These are phyloP conservation scores for Accipiter virgatus DNA, from an alignment of 2,113 vertebrate species.

Conservation along the genomic window DNA sequence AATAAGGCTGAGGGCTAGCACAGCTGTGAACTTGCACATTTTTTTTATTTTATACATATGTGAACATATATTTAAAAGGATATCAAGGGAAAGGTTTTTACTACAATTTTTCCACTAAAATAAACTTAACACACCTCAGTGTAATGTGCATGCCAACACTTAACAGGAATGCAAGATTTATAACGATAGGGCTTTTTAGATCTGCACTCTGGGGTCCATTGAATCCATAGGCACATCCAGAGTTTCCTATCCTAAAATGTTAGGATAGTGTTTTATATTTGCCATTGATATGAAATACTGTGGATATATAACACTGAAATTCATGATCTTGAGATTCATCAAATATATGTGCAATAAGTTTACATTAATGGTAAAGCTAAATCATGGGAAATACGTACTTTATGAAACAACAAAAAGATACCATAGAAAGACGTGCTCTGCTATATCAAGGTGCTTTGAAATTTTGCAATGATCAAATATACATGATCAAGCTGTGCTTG, in stretches of 20 bases:
- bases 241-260: slow-evolving; percentile 68
- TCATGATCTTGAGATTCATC: slow-evolving; percentile 62
- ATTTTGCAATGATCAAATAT: slow-evolving; percentile 78
- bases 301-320: slow-evolving; percentile 31
- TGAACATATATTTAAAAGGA: slow-evolving; percentile 1
- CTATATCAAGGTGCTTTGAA: slow-evolving; percentile 72
- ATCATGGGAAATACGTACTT: slow-evolving; percentile 30
- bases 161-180: slow-evolving; percentile 78
- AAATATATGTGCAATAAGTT: slow-evolving; percentile 59
- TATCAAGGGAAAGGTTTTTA: slow-evolving; percentile 32
- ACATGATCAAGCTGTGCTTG: slow-evolving; percentile 79
- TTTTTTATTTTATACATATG: slow-evolving; percentile 19
- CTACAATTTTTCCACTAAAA: slow-evolving; percentile 54
- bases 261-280: slow-evolving; percentile 64
- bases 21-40: not conserved
- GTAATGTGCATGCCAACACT: slow-evolving; percentile 74
- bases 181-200: slow-evolving; percentile 70
- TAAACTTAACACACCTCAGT: slow-evolving; percentile 70
- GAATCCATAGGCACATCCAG: slow-evolving; percentile 73
- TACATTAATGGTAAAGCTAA: slow-evolving; percentile 21
- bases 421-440: slow-evolving; percentile 54
- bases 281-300: slow-evolving; percentile 52
- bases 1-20: not conserved
- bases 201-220: slow-evolving; percentile 74
- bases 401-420: slow-evolving; percentile 61